Evolutionary conservation across 2,113 vertebrate genomes (phyloP).

Genomic region (Pseudois nayaur): DNA sequence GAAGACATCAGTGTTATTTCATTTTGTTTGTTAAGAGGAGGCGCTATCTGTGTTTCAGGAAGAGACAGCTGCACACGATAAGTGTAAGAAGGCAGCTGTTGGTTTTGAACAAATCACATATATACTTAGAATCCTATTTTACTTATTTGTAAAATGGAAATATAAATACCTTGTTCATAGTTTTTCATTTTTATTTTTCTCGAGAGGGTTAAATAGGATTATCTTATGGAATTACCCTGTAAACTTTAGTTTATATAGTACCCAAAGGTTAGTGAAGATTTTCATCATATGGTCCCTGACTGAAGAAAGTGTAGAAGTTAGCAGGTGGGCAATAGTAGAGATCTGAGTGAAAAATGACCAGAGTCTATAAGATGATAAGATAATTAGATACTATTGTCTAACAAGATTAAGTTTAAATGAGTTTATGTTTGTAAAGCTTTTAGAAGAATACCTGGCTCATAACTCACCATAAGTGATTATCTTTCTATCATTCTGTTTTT

Average conservation of each 20-base stretch:
- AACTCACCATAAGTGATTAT: not conserved
- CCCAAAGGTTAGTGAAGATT: not conserved
- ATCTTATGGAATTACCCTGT: not conserved
- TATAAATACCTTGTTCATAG: not conserved
- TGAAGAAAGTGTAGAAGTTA: not conserved
- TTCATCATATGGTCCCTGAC: not conserved
- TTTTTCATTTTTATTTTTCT: not conserved
- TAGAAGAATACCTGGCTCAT: not conserved
- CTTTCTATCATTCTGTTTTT: not conserved
- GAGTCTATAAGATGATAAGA: not conserved
- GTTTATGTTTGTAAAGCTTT: not conserved
- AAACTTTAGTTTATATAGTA: not conserved
- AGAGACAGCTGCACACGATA: not conserved
- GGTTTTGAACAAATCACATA: not conserved
- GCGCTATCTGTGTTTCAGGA: not conserved
- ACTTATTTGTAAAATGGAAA: not conserved
- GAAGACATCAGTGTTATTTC: not conserved
- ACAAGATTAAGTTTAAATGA: not conserved
- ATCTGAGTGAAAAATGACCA: not conserved
- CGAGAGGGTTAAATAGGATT: not conserved
- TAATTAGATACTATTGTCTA: not conserved
- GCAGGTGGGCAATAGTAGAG: not conserved
- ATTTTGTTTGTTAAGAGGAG: constrained; percentile 13
- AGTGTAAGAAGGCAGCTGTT: not conserved
- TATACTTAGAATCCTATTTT: not conserved